Base-by-base conservation (phyloP, 2,797 vertebrate genomes). In the Staurois parvus region DNA sequence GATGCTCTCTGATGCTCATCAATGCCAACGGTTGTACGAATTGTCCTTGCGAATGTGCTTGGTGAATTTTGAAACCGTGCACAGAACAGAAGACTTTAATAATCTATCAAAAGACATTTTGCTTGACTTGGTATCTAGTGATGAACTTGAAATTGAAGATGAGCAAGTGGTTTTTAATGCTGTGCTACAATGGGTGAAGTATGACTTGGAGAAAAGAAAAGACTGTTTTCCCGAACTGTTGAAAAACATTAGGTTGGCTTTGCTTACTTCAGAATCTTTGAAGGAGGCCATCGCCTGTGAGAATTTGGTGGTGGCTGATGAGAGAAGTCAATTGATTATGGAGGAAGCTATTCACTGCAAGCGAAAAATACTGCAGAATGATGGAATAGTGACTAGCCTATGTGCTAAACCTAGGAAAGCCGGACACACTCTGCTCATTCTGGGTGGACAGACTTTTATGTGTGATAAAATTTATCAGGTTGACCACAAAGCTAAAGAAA, bases 401-500 rank as follows among this genome's bases (percentile, higher is more conserved):
- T 98, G 96, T 8, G 97, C 97, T 67, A 95, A 96, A 79, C 97
- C 97, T 0, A 96, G 97, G 76, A 98, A 97, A 89, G 96, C 97
- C 0, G 97, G 97, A 15, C 97, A 99, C 89, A 97, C 97, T 0
- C 93, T 99, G 88, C 95, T 99, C 29, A 98, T 99, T 88, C 91
- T 99, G 78, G 97, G 97, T 0, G 97, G 97, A 21, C 97, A 98
- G 91, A 98, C 97, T 9, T 99, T 99, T 91, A 97, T 99, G 97
- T 99, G 97, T 10, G 97, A 99, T 91, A 98, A 99, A 92, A 96
- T 99, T 87, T 99, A 98, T 91, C 97, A 98, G 92, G 96, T 99
- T 40, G 97, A 99, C 90, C 97, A 96, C 88, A 96, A 97, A 92
- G 97, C 96, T 17, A 97, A 97, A 92, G 96, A 97, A 91, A 97